Base-by-base conservation (phyloP, 2,888 invertebrate genomes). In the Belgica antarctica region DNA sequence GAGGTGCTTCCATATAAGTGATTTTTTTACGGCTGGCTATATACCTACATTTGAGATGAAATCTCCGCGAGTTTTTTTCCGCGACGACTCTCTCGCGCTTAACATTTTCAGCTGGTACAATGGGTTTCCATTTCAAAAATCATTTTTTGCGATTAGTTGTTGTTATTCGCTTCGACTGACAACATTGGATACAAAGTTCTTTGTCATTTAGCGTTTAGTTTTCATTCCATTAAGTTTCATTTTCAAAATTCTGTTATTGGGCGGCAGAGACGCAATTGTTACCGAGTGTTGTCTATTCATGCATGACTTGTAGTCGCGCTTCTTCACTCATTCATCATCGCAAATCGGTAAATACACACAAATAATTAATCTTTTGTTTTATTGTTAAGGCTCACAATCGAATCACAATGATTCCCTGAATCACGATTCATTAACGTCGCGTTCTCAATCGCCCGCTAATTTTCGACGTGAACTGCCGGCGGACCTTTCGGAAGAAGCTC, bases 401-500 rank as follows among this genome's bases (percentile, higher is more conserved):
- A 68, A 68, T 47, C 59, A 59, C 25, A 68, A 68, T 68, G 68
- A 68, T n/a, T 17, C 31, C 10, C 28, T 47, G 27, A 66, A 46
- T 57, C 47, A 52, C 62, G 68, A 68, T n/a, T 61, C 70, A 41
- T 31, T 34, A 22, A 65, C 27, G 17, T 70, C 46, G 28, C 59
- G 61, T 8, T 59, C 70, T 41, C 62, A 62, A 47, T 52, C 62
- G 47, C 70, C 62, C 22, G 27, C 47, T 12, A 57, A 72, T 27
- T 71, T 85, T 57, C 82, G 82, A 73, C 82, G 82, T 73, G 84
- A 86, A 77, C 85, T 88, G 72, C 87, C 89, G 74, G 85, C 86
- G 62, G 86, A 87, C 75, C 82, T 87, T 41, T 87, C 89, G 71
- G 87, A 88, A 76, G 83, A 87, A 76, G 86, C 89, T 76, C 83